Base-by-base conservation (phyloP, 2,888 invertebrate species). In the Trachelus troglodyta region DNA sequence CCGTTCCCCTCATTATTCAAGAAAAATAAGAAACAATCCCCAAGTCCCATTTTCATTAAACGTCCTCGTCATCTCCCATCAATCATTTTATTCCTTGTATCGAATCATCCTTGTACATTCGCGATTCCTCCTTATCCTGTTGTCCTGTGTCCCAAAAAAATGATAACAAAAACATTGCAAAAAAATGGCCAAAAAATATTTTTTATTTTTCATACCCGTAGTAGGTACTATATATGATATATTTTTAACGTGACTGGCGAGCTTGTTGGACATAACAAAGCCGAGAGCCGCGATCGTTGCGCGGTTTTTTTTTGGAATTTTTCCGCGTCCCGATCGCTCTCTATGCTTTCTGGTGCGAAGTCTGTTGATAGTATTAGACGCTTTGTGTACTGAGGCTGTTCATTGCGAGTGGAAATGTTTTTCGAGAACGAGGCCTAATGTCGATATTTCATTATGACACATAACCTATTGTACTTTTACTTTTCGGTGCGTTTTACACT, bases 151-250 rank as follows among this genome's bases (percentile, higher is more conserved):
- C 56, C 78, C 34, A 77, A 76, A 79, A 74, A 77, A 75, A 37
- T 23, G 56, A 71, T 69, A 11, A 79, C 71, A 68, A 77, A 77
- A 77, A 75, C 30, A 75, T 75, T 75, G 69, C 56, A 79, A 79
- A 79, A 81, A 82, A 82, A 80, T 79, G 79, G 56, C 83, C 83
- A 83, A 82, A 83, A 56, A 82, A 84, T 85, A 85, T 84, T 86
- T 86, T 85, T 86, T 85, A 84, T 87, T 85, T 84, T 86, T 85
- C 85, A 86, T 84, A 84, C 81, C 84, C 83, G 81, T 79, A 75
- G 81, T 83, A 83, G 75, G 76, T 76, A 76, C 69, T 81, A 83
- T 78, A 77, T 79, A 79, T 73, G 74, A 80, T 80, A 80, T 78
- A 81, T 86, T 84, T 85, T 85, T 84, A 81, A 83, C 78, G 80